Conservation (phyloP, 2,888 invertebrate genomes). For the Spodoptera exigua region DNA sequence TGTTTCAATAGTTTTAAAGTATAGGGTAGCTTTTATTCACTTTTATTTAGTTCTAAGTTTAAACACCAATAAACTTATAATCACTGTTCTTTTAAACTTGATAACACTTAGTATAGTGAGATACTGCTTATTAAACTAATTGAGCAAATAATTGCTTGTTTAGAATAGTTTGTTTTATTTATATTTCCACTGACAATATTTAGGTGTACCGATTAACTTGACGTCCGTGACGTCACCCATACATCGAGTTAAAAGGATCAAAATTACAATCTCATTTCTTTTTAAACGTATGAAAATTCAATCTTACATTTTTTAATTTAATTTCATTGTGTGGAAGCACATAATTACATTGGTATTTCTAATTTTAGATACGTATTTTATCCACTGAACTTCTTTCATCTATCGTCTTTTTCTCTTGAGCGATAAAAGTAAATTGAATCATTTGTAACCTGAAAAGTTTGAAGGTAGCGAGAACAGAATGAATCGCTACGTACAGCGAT, state of each 20-base stretch:
- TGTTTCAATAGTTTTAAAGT: no score
- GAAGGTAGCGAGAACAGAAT: slow-evolving; percentile 37
- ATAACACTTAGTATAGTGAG: no score
- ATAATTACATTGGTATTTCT: slow-evolving; percentile 1
- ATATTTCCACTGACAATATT: no score
- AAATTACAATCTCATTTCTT: slow-evolving; percentile 37
- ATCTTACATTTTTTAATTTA: slow-evolving; percentile 48
- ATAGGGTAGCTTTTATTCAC: no score
- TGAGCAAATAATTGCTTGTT: no score
- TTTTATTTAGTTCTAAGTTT: no score
- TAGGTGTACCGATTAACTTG: no score
- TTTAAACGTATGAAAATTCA: slow-evolving; percentile 47
- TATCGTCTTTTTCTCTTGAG: slow-evolving; percentile 49
- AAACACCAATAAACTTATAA: no score
- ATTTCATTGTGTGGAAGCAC: slow-evolving; percentile 14
- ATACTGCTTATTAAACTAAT: no score
- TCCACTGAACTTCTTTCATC: slow-evolving; percentile 48
- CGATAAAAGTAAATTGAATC: slow-evolving; percentile 60
- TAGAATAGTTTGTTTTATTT: no score
- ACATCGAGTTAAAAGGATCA: slow-evolving; percentile 41
- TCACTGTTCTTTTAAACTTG: no score
- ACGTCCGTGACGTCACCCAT: no score
- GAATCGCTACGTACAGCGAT: slow-evolving; percentile 34
- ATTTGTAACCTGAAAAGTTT: slow-evolving; percentile 58
- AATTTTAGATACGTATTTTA: slow-evolving; percentile 45